These are phyloP conservation scores for Lophura nycthemera DNA, from an alignment of 2,113 vertebrate genomes.

Conservation along the genomic window DNA sequence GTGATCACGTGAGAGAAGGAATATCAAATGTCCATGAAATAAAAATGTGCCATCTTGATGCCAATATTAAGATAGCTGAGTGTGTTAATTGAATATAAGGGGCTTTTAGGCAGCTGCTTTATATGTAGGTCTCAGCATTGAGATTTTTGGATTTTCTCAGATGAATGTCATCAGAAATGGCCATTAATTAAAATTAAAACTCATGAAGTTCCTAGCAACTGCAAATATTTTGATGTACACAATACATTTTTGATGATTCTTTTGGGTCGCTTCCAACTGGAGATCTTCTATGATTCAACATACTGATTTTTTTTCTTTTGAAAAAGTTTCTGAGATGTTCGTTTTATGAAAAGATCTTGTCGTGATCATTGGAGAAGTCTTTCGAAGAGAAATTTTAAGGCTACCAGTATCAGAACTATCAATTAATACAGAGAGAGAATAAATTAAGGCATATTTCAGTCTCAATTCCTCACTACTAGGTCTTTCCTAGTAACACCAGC, in stretches of 20 bases:
- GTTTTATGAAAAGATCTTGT: neutral
- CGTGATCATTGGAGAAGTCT: neutral
- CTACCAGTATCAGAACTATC: neutral
- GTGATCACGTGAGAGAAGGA: neutral
- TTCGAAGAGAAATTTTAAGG: neutral
- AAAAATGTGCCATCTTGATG: neutral
- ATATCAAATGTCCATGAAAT: neutral
- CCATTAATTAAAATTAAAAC: neutral
- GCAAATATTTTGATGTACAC: neutral
- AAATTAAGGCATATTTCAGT: neutral
- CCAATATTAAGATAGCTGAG: neutral
- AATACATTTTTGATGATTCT: neutral
- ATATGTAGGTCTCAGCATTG: neutral
- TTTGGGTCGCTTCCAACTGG: neutral
- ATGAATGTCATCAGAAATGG: neutral
- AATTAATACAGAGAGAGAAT: neutral
- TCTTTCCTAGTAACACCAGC: neutral
- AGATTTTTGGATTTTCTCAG: neutral
- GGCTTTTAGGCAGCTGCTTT: neutral
- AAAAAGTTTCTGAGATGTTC: neutral
- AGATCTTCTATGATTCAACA: neutral
- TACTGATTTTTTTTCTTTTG: neutral
- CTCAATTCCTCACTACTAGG: neutral
- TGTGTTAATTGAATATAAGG: neutral
- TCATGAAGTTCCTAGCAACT: fast-evolving